Base-by-base conservation (phyloP, 2,888 invertebrate species). In the Scrobipalpa costella region DNA sequence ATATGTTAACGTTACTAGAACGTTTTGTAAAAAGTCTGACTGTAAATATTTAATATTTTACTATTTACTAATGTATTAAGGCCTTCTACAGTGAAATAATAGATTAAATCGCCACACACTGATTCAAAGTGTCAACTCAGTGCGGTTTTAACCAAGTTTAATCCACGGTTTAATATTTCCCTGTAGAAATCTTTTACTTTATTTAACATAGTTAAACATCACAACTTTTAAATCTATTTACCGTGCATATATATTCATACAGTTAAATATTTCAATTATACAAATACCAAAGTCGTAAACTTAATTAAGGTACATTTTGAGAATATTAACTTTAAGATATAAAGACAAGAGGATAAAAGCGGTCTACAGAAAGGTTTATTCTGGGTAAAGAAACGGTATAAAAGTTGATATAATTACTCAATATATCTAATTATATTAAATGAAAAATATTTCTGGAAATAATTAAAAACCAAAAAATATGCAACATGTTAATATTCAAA, bases 21-120 rank as follows among this genome's bases (percentile, higher is more conserved):
- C 40, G 27, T 61, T 47, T 61, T 61, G 63, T 64, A 62, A 57
- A 84, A 88, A 88, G 86, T 88, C 87, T 88, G 88, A 87, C 77
- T 87, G 86, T 87, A 85, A 76, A 83, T 86, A 86, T 73, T 73
- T 78, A 69, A 66, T 71, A 76, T 78, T 72, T 69, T 63, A 66
- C 68, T 70, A 61, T 68, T 36, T 57, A 33, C 13, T 52, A 52
- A 34, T 36, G 33, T 33, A 36, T 15, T 15, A 36, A n/a, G 13
- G 21, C 9, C 33, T 55, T 15, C 55, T 34, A 21, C 50, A 50
- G 50, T 19, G 49, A 49, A 49, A 49, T 19, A 50, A 11, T 40
- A n/a, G n/a, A n/a, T n/a, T n/a, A n/a, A n/a, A n/a, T n/a, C n/a
- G n/a, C n/a, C n/a, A n/a, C n/a, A n/a, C n/a, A n/a, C n/a, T n/a